phyloP scores from a whole-genome alignment of 2,888 invertebrate genomes.

The Chrysolina oricalcia region DNA sequence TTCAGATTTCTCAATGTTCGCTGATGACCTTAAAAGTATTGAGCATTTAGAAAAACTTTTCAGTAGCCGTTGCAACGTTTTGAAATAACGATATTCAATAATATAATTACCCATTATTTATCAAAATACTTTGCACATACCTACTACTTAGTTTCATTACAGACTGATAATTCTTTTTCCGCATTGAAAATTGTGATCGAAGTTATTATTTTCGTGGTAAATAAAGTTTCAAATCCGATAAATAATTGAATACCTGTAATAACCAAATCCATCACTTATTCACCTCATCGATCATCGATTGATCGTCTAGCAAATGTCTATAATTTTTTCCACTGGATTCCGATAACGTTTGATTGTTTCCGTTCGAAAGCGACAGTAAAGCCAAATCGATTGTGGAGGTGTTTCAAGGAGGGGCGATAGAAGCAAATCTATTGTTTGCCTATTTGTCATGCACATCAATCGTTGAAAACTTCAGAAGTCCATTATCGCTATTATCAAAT shows the following conservation, averaged over 20 bases:
- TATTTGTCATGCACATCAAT: not conserved
- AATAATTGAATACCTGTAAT: constrained; percentile 32
- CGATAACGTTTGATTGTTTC: constrained; percentile 45
- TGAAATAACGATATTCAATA: too few relatives aligned
- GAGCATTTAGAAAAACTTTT: too few relatives aligned
- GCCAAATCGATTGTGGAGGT: constrained; percentile 33
- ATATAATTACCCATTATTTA: too few relatives aligned
- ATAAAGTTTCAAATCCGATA: constrained; percentile 24
- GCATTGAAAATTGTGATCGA: too few relatives aligned
- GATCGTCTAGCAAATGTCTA: constrained; percentile 44
- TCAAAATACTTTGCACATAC: too few relatives aligned
- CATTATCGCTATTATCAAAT: not conserved
- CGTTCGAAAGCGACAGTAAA: constrained; percentile 39
- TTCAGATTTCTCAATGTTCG: too few relatives aligned
- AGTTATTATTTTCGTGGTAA: not conserved
- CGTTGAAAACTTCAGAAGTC: not conserved
- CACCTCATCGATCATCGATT: constrained; percentile 39
- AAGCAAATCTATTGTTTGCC: not conserved
- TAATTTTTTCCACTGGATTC: constrained; percentile 45
- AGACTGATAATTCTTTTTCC: too few relatives aligned
- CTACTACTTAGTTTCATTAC: too few relatives aligned
- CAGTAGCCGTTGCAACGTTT: too few relatives aligned
- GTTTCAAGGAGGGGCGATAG: constrained; percentile 30
- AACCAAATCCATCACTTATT: constrained; percentile 33
- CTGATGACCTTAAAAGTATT: too few relatives aligned